Conservation (phyloP, 2,888 invertebrate species). For the Ganaspis brasiliensis region DNA sequence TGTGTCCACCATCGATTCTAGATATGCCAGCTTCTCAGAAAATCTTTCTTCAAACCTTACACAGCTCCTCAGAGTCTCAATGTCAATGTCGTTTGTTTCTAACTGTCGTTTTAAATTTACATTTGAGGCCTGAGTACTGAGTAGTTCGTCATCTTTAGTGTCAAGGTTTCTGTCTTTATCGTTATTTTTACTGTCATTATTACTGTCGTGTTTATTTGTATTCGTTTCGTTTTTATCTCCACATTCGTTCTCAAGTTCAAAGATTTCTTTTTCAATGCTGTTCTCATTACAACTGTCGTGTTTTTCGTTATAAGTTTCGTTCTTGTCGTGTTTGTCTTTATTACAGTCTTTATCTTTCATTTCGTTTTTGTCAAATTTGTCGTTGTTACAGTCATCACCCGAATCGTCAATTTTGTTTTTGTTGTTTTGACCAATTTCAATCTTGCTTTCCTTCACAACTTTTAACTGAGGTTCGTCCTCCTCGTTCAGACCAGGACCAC, state of each 20-base stretch:
- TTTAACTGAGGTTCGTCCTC: neutral
- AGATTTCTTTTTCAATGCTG: too few species aligned
- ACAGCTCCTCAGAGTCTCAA: neutral
- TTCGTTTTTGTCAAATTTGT: neutral
- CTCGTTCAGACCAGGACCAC: neutral
- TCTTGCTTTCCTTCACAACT: too few species aligned
- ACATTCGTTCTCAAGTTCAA: too few species aligned
- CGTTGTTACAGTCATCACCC: too few species aligned
- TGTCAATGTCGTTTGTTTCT: neutral
- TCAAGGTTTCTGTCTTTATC: neutral
- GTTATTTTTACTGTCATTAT: too few species aligned
- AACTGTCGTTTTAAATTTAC: neutral
- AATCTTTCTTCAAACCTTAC: neutral
- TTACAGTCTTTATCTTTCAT: too few species aligned
- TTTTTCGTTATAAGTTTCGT: too few species aligned
- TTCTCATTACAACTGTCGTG: too few species aligned
- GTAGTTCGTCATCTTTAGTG: neutral
- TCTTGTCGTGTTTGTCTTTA: too few species aligned
- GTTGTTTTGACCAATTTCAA: neutral
- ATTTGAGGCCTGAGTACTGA: neutral
- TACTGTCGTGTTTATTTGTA: too few species aligned
- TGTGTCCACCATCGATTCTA: constrained; percentile 11
- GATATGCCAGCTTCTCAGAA: neutral
- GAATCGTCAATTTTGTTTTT: neutral
- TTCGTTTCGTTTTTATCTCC: too few species aligned